Base-by-base conservation (phyloP, 2,113 vertebrate species). In the Spea bombifrons region DNA sequence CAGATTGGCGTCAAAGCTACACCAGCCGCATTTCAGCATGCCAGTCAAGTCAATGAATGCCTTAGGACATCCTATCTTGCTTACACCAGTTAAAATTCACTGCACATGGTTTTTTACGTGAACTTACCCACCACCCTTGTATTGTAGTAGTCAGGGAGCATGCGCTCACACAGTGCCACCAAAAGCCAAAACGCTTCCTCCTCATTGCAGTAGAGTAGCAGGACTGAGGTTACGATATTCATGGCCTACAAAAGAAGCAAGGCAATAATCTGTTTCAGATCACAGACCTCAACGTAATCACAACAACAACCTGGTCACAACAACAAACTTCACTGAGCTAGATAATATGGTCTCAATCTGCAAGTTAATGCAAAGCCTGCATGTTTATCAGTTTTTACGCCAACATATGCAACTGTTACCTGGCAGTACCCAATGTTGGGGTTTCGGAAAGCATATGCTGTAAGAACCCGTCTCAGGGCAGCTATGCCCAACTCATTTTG, bases 141-240 rank as follows among this genome's bases (percentile, higher is more conserved):
- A 87, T 99, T 98, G 91, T 99, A 99, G 87, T 99, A 99, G 88
- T 99, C 97, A 0, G 96, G 97, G 75, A 99, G 88, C 95, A 98
- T 98, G 3, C 96, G 89, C 83, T 99, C 97, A 52, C 97, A 99
- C 8, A 99, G 90, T 7, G 97, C 94, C 85, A 98, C 96, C 67
- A 99, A 87, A 81, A 99, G 92, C 97, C 97, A 99, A 88, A 99
- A 99, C 59, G 97, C 96, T 77, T 97, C 92, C 9, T 99, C 97
- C 85, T 99, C 97, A 0, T 91, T 96, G 83, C 95, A 95, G 71
- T 98, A 99, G 0, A 99, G 91, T 86, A 99, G 82, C 66, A 99
- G 86, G 15, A 99, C 97, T 0, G 97, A 99, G 0, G 97, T 98
- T 49, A 99, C 97, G 0, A 99, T 99, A 89, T 99, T 99, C 97